Base-by-base conservation (phyloP, 2,113 vertebrate genomes). In the Gavialis gangeticus region DNA sequence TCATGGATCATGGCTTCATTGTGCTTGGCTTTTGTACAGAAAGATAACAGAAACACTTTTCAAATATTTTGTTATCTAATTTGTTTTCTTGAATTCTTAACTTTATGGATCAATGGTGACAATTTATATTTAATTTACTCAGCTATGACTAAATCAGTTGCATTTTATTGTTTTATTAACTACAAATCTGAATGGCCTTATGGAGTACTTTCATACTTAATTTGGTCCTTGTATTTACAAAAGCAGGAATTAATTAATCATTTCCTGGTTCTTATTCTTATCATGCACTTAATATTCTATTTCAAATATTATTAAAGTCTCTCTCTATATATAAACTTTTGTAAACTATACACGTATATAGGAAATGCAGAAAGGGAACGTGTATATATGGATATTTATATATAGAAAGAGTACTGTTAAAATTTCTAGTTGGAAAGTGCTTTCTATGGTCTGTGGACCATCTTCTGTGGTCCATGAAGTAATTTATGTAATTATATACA, bases 401-500 rank as follows among this genome's bases (percentile, higher is more conserved):
- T 10, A 77, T 25, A 75, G 5, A 86, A 1, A 76, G 55, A 75
- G 55, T 90, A 24, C 24, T 79, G 63, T 64, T 71, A 91, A 54
- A 28, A 71, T 69, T 95, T 93, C 27, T 86, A 75, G 76, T 88
- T 94, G 91, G n/a, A 1, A 66, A 77, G n/a, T 93, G 92, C 55
- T 63, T 57, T 87, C 82, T 89, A 25, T 75, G n/a, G n/a, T 58
- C 83, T 88, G 71, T 75, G 75, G 96, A 81, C 46, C 46, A 46
- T 46, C 9, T 46, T 46, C 46, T 46, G 46, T 46, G 46, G 46
- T 46, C 46, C 46, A 46, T 46, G 46, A 46, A 46, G 8, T 46
- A 46, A 46, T 46, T 46, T 46, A 46, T 46, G 46, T 46, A 46
- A 46, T 46, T 46, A 46, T 46, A 46, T 46, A 46, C 46, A 46